Percentiles rank a stretch among this genome's conserved stretches.
Conservation (phyloP, 1,140 invertebrate species). For the Lordiphosa stackelbergi region DNA sequence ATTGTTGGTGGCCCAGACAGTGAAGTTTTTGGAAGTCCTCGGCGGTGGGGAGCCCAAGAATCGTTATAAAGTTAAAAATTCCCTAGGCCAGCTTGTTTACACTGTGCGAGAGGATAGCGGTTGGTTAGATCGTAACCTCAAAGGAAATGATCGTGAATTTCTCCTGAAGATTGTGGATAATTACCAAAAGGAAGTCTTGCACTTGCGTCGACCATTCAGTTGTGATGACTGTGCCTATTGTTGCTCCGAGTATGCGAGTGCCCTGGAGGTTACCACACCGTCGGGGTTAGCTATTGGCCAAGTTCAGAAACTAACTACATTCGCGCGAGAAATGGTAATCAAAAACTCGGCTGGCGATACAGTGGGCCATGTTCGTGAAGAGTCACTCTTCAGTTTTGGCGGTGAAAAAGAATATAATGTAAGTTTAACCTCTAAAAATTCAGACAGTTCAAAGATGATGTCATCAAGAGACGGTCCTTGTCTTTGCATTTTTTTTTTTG, state of each 20-base stretch:
- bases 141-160: conserved; percentile 79
- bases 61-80: conserved; percentile 88
- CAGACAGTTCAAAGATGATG: too few relatives aligned
- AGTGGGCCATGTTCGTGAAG: conserved; percentile 83
- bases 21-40: conserved; percentile 87
- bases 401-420: conserved; percentile 78
- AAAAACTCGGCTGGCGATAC: conserved; percentile 82
- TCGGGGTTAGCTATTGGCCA: conserved; percentile 80
- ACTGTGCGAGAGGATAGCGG: conserved; percentile 89
- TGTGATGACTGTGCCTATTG: conserved; percentile 83
- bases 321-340: conserved; percentile 83
- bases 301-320: conserved; percentile 85
- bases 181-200: conserved; percentile 86
- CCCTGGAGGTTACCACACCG: conserved; percentile 79
- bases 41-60: conserved; percentile 90
- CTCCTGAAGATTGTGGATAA: conserved; percentile 90
- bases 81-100: conserved; percentile 87
- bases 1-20: conserved; percentile 90
- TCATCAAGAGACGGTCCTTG: too few relatives aligned
- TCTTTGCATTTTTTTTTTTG: too few relatives aligned
- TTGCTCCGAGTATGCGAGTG: conserved; percentile 89
- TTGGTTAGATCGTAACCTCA: conserved; percentile 59
- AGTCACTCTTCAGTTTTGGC: conserved; percentile 82
- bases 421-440: too few relatives aligned
- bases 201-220: conserved; percentile 83